Percentiles rank a stretch among this genome's conserved stretches.
phyloP scores from a whole-genome alignment of 2,797 vertebrate species.

The Platalea minor region DNA sequence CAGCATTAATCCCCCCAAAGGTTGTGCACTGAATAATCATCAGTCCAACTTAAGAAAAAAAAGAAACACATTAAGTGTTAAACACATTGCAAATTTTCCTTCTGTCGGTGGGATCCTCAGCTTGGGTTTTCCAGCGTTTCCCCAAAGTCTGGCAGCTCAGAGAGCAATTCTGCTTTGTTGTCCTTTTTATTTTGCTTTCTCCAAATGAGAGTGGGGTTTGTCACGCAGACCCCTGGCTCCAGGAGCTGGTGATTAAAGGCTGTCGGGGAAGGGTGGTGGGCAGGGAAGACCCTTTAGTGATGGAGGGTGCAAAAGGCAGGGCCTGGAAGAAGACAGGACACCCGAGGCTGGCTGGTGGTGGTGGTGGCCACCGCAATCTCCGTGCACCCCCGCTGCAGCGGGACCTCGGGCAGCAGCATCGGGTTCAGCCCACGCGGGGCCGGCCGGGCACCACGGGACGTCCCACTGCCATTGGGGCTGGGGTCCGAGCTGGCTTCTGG shows the following conservation, averaged over 20 bases:
- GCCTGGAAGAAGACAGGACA: not conserved
- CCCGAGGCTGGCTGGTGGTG: not conserved
- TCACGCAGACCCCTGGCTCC: not conserved
- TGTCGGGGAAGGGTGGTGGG: not conserved
- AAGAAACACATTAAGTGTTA: not conserved
- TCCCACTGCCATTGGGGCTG: not conserved
- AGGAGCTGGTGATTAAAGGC: not conserved
- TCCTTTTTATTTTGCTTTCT: not conserved
- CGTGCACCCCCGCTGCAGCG: not conserved
- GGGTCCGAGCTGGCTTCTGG: slow-evolving; percentile 41
- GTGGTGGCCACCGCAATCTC: not conserved
- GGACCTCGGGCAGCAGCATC: not conserved
- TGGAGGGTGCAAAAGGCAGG: not conserved
- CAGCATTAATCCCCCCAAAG: not conserved
- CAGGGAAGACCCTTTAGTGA: not conserved
- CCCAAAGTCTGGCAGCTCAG: not conserved
- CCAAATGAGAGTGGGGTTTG: not conserved
- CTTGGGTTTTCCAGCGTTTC: not conserved
- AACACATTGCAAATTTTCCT: not conserved
- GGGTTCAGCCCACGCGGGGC: rapidly evolving
- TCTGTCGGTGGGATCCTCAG: not conserved
- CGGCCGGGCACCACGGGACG: rapidly evolving
- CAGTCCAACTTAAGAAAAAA: not conserved
- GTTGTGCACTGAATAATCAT: not conserved
- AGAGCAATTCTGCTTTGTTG: not conserved